A percentile compares a stretch with the other conserved stretches of the same genome.
Evolutionary conservation across 2,888 invertebrate species (phyloP).

Genomic region (Acanthosepion pharaonis): DNA sequence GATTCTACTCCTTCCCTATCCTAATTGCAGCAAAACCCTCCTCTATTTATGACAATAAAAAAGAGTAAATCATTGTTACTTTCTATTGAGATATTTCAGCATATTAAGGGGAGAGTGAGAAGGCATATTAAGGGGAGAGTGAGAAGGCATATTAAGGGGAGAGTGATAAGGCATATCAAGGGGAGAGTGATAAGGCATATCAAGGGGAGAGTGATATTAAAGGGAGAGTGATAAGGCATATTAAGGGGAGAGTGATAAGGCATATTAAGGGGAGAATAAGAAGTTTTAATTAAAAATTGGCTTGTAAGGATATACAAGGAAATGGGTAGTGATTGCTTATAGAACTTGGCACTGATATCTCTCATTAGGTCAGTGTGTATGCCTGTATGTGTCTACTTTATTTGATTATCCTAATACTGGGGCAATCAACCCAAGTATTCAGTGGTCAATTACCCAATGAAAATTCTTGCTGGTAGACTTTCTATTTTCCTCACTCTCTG

Average conservation of each 20-base stretch:
- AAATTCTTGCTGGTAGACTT: neutral
- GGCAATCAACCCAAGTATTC: slow-evolving; percentile 14
- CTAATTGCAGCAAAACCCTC: no score
- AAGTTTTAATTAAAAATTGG: neutral
- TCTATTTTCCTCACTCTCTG: neutral
- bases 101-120: neutral
- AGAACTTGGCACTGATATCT: neutral
- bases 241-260: fast-evolving
- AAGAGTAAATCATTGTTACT: no score
- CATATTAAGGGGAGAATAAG: neutral
- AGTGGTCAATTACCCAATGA: neutral
- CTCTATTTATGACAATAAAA: no score
- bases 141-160: neutral
- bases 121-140: neutral
- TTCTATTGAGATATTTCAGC: no score
- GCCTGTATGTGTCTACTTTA: neutral
- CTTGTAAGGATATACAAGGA: neutral
- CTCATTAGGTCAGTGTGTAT: neutral
- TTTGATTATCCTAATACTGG: neutral
- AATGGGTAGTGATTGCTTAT: neutral
- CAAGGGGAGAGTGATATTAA: no score
- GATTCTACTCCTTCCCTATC: no score
- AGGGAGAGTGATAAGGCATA: no score
- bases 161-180: neutral
- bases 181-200: fast-evolving